Conservation (phyloP, 2,888 invertebrate genomes). For the Seira musarum region DNA sequence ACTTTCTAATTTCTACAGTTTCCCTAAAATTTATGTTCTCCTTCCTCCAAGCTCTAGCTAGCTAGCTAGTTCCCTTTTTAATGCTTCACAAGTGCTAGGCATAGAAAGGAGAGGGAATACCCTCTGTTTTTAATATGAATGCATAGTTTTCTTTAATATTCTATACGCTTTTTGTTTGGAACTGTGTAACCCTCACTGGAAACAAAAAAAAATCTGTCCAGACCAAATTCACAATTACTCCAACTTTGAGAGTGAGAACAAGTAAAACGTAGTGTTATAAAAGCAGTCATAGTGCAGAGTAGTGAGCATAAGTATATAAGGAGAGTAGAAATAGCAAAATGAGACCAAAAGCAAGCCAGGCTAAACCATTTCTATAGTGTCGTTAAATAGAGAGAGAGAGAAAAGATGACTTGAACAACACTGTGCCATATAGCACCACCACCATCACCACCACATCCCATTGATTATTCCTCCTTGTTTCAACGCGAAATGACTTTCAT, state of each 20-base stretch:
- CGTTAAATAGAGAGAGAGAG: too few species aligned
- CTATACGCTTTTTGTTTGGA: too few species aligned
- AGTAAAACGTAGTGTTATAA: constrained; percentile 52
- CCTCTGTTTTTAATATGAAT: too few species aligned
- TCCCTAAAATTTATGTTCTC: constrained; percentile 63
- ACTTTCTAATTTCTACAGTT: constrained; percentile 67
- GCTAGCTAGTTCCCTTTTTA: constrained; percentile 56
- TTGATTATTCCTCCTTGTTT: constrained; percentile 63
- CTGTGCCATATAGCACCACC: constrained; percentile 19
- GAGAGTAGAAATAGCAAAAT: too few species aligned
- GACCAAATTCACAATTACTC: constrained; percentile 61
- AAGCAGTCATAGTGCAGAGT: constrained; percentile 55
- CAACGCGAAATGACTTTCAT: constrained; percentile 63
- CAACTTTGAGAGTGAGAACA: constrained; percentile 41
- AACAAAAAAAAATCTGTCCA: constrained; percentile 46
- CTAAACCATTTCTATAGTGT: too few species aligned
- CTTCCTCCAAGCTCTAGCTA: too few species aligned
- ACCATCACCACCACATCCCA: constrained; percentile 51
- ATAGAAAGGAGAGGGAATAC: neutral
- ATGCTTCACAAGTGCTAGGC: constrained; percentile 37
- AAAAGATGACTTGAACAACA: constrained; percentile 55
- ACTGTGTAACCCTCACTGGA: too few species aligned
- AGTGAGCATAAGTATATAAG: constrained; percentile 22
- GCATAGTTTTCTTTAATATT: too few species aligned
- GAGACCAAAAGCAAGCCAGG: too few species aligned